phyloP scores from a whole-genome alignment of 2,113 vertebrate species.

The Prionailurus viverrinus region DNA sequence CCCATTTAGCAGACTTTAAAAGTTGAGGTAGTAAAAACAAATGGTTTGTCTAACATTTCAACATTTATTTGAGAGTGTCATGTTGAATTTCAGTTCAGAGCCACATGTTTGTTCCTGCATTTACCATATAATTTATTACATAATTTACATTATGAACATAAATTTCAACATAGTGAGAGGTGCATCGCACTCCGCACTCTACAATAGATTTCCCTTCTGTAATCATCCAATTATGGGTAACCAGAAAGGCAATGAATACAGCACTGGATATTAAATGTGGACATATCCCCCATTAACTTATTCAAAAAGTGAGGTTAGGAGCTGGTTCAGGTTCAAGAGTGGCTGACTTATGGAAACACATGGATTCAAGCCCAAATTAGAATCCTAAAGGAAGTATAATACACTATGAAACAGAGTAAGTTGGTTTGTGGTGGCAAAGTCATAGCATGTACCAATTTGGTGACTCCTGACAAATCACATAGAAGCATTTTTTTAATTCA shows the following conservation, averaged over 20 bases:
- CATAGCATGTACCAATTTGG: conserved; percentile 62
- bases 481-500: conserved; percentile 58
- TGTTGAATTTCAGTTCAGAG: conserved; percentile 58
- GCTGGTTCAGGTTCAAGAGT: conserved; percentile 81
- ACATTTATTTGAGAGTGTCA: conserved; percentile 44
- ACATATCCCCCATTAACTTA: conserved; percentile 75
- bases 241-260: conserved; percentile 44
- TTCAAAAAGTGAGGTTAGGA: conserved; percentile 80
- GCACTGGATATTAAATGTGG: conserved; percentile 60
- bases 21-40: conserved; percentile 57
- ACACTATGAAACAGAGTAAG: conserved; percentile 70
- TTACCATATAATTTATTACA: not conserved
- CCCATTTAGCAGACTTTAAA: conserved; percentile 68
- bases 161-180: conserved; percentile 1
- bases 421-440: conserved; percentile 68
- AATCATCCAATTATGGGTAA: conserved; percentile 71
- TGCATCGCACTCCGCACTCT: not conserved
- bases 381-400: conserved; percentile 80
- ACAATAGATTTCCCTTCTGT: conserved; percentile 56
- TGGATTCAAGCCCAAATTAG: conserved; percentile 80
- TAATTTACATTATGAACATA: conserved; percentile 40
- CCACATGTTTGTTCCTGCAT: not conserved
- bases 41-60: conserved; percentile 27
- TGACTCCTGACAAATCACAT: conserved; percentile 62
- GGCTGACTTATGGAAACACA: conserved; percentile 80